Base-by-base conservation (phyloP, 2,888 invertebrate species). In the Philhelius pedissequus region DNA sequence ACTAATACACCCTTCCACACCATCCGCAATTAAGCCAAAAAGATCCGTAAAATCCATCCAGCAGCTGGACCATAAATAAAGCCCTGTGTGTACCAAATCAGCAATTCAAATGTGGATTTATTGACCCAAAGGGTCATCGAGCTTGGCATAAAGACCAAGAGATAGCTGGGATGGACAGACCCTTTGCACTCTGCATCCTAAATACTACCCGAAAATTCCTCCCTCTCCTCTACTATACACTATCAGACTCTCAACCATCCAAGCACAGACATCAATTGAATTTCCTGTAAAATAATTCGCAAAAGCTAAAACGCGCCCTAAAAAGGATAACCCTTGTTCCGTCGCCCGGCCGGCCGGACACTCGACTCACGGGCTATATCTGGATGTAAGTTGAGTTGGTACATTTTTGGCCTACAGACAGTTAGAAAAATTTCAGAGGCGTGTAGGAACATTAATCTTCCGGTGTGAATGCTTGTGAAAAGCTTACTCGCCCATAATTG, bases 81-180 rank as follows among this genome's bases (percentile, higher is more conserved):
- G 71, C 25, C 75, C 68, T 54, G 80, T 62, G 68, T 76, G 71
- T 68, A 84, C 80, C 71, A 84, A 84, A 84, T 84, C 84, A 80
- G 80, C 84, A 84, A 84, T 84, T 84, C 80, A 84, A 84, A 84
- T 80, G 84, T 76, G 80, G 20, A 80, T 84, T 84, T 84, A 84
- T 80, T 80, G 79, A 79, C 84, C 84, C 76, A 48, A 80, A 71
- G 84, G 80, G 80, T 75, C 83, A 75, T 70, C 75, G 74, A 69
- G 79, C 64, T 75, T 62, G 35, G 60, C 38, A 40, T 13, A 56
- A 32, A 71, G 70, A 56, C 32, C 70, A 60, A 54, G 52, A 13
- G 35, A 32, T 60, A 32, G 40, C 20, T 32, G 15, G 20, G 43
- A 15, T 7, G 1, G 9, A 6, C 5, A 62, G 43, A 60, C 35